These are phyloP conservation scores for Drosophila arawakana DNA, from an alignment of 1,140 invertebrate genomes.

Conservation along the genomic window DNA sequence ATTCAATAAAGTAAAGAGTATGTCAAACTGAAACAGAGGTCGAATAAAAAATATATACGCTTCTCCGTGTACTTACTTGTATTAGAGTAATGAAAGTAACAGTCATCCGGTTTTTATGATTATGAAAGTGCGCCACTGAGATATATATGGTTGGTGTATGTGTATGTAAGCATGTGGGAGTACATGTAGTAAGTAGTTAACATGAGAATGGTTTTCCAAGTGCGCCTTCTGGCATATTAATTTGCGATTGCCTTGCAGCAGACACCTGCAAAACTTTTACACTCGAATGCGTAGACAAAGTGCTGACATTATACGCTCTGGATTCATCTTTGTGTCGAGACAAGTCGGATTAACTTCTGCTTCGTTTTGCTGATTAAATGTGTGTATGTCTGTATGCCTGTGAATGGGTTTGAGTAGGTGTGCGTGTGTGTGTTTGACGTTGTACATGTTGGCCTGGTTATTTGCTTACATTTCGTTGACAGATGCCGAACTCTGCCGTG, in stretches of 20 bases:
- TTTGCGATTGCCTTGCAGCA: slow-evolving; percentile 35
- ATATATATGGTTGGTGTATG: slow-evolving; percentile 1
- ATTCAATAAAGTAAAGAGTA: neutral
- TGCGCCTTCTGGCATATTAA: slow-evolving; percentile 37
- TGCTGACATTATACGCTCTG: slow-evolving; percentile 16
- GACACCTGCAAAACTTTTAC: slow-evolving; percentile 44
- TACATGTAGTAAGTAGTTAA: neutral
- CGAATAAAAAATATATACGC: neutral
- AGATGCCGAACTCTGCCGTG: slow-evolving; percentile 34
- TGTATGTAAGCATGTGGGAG: neutral
- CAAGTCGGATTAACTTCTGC: slow-evolving; percentile 27
- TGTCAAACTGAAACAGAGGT: neutral
- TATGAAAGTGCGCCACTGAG: slow-evolving; percentile 25
- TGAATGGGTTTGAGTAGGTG: slow-evolving; percentile 36
- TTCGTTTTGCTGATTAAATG: slow-evolving; percentile 53
- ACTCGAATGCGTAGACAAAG: slow-evolving; percentile 35
- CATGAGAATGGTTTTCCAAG: slow-evolving; percentile 21
- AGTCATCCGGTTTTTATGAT: slow-evolving; percentile 24
- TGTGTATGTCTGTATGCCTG: slow-evolving; percentile 42
- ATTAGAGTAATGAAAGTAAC: slow-evolving; percentile 17
- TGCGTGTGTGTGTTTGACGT: slow-evolving; percentile 13
- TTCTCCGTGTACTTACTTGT: neutral
- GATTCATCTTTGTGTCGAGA: neutral
- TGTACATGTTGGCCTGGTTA: slow-evolving; percentile 36
- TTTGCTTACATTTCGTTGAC: slow-evolving; percentile 28